phyloP scores from a whole-genome alignment of 2,113 vertebrate genomes.

The Bostrychus sinensis region DNA sequence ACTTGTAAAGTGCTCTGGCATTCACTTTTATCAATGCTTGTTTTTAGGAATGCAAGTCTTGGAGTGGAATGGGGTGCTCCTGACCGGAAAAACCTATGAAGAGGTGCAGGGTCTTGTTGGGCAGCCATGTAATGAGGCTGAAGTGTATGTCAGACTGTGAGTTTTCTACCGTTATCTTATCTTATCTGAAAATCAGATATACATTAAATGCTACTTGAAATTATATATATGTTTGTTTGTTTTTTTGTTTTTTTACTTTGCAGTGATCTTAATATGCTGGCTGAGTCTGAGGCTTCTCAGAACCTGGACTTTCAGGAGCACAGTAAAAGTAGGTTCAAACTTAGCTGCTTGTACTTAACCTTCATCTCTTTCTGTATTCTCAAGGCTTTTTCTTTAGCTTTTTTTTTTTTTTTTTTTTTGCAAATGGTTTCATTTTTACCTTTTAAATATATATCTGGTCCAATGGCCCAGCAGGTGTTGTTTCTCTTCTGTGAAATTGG shows the following conservation, averaged over 20 bases:
- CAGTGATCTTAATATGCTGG: conserved; percentile 96
- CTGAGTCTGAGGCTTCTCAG: conserved; percentile 86
- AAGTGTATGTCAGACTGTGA: conserved; percentile 99
- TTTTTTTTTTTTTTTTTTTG: background rate
- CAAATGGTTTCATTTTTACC: background rate
- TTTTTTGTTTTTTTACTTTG: conserved; percentile 51
- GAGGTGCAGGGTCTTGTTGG: conserved; percentile 93
- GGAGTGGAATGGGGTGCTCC: conserved; percentile 93
- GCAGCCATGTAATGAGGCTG: conserved; percentile 92
- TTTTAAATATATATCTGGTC: too few relatives aligned
- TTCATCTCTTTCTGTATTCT: background rate
- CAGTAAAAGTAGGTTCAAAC: conserved; percentile 74
- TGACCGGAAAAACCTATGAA: conserved; percentile 96
- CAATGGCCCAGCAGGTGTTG: too few relatives aligned
- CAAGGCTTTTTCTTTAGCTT: too few relatives aligned
- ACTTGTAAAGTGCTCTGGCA: background rate
- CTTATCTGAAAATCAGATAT: too few relatives aligned
- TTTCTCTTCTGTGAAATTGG: background rate
- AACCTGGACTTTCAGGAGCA: conserved; percentile 90
- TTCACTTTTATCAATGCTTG: background rate
- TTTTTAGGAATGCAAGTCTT: conserved; percentile 95
- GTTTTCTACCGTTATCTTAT: too few relatives aligned
- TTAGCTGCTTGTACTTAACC: background rate
- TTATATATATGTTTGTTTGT: too few relatives aligned
- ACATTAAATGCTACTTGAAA: background rate